Conservation (phyloP, 2,888 invertebrate species). For the Zhengitettix transpicula region DNA sequence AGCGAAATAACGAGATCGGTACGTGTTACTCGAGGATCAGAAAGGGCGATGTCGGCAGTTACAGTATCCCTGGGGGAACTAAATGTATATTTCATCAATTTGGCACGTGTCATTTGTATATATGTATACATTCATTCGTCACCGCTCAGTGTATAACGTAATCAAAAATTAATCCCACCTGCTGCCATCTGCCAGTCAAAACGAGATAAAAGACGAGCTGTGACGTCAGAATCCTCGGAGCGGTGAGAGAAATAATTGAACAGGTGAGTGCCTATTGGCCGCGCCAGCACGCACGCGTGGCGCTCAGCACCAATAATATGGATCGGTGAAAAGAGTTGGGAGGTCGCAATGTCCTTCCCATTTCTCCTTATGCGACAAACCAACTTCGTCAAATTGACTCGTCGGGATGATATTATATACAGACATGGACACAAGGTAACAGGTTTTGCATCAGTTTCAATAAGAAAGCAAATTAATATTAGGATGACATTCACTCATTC, state of each 20-base stretch:
- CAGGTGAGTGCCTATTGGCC: slow-evolving; percentile 7
- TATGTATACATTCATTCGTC: too few species aligned
- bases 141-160: slow-evolving; percentile 1
- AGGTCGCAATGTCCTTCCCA: not conserved
- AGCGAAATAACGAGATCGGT: too few species aligned
- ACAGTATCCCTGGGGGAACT: not conserved
- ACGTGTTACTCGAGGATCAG: too few species aligned
- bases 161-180: slow-evolving; percentile 7
- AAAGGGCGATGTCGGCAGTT: too few species aligned
- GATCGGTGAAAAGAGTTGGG: slow-evolving; percentile 3
- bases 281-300: slow-evolving; percentile 6
- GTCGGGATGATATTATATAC: too few species aligned
- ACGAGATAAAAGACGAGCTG: not conserved
- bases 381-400: too few species aligned
- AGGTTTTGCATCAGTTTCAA: too few species aligned
- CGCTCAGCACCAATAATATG: slow-evolving; percentile 3
- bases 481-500: too few species aligned
- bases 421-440: too few species aligned
- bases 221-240: slow-evolving; percentile 5
- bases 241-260: slow-evolving; percentile 1
- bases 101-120: not conserved
- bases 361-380: too few species aligned
- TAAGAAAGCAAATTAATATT: too few species aligned
- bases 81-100: slow-evolving; percentile 5
- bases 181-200: slow-evolving; percentile 7